These are phyloP conservation scores for Heterodera carotae DNA, from an alignment of 1,140 invertebrate species.

Conservation along the genomic window DNA sequence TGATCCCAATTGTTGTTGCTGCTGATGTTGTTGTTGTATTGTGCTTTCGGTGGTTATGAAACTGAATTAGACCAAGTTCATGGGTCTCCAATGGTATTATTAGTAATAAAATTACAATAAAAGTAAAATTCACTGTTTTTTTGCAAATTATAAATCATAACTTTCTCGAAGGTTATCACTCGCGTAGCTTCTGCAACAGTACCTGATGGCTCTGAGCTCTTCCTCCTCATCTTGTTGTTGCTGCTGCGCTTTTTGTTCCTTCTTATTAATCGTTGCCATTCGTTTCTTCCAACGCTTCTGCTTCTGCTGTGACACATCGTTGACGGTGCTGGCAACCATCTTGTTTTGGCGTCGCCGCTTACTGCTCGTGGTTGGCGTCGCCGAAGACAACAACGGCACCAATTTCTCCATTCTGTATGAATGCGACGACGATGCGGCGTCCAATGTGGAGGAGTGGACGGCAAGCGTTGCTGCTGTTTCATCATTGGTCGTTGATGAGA, in stretches of 20 bases:
- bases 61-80: too few species aligned
- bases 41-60: too few species aligned
- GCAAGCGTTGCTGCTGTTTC: background rate
- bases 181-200: too few species aligned
- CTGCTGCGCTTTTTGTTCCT: background rate
- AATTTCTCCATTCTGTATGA: background rate
- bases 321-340: background rate
- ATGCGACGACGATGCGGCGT: background rate
- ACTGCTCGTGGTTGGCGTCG: too few species aligned
- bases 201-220: background rate
- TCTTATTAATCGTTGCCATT: background rate
- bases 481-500: background rate
- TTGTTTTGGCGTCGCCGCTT: too few species aligned
- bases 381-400: background rate
- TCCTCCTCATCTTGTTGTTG: background rate
- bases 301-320: background rate
- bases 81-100: too few species aligned
- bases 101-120: too few species aligned
- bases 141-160: too few species aligned
- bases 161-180: too few species aligned
- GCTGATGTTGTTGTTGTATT: conserved; percentile 31
- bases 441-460: background rate
- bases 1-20: background rate
- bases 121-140: too few species aligned
- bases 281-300: background rate